These are phyloP conservation scores for Knipowitschia caucasica DNA, from an alignment of 2,797 vertebrate species.

Conservation along the genomic window DNA sequence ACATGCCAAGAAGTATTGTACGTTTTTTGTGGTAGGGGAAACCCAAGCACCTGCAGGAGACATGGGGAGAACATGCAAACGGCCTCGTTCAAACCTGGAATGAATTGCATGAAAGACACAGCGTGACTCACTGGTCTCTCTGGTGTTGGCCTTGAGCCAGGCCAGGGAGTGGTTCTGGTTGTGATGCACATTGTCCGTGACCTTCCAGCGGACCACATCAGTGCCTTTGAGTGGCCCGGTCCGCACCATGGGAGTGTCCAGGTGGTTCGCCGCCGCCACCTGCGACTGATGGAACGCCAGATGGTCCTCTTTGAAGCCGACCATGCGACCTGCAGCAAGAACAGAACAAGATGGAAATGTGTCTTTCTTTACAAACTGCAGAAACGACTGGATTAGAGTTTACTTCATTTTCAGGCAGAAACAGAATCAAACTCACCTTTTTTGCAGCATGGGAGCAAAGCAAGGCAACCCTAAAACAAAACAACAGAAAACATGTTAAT, in stretches of 20 bases:
- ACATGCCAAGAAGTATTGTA: too few species aligned
- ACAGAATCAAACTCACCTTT: too few species aligned
- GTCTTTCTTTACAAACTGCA: constrained; percentile 3
- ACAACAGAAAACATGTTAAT: constrained; percentile 21
- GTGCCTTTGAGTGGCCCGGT: constrained; percentile 85
- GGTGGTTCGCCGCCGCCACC: constrained; percentile 84
- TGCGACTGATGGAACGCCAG: constrained; percentile 88
- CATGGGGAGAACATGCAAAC: too few species aligned
- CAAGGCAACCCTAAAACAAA: constrained; percentile 84
- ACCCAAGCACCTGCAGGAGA: too few species aligned
- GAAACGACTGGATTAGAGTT: too few species aligned
- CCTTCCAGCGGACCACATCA: constrained; percentile 90
- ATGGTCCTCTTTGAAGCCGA: constrained; percentile 95
- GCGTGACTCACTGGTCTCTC: constrained; percentile 82
- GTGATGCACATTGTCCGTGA: constrained; percentile 90
- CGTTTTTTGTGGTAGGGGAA: too few species aligned
- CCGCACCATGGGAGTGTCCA: constrained; percentile 91
- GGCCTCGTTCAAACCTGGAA: background rate
- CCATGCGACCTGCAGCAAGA: constrained; percentile 79
- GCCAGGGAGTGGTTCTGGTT: constrained; percentile 62
- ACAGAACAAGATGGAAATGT: background rate
- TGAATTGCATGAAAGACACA: background rate
- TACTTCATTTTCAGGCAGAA: too few species aligned
- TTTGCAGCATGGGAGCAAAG: constrained; percentile 86
- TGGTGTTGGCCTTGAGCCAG: constrained; percentile 74